These are phyloP conservation scores for Lanistes nyassanus DNA, from an alignment of 1,140 invertebrate species.

Conservation along the genomic window DNA sequence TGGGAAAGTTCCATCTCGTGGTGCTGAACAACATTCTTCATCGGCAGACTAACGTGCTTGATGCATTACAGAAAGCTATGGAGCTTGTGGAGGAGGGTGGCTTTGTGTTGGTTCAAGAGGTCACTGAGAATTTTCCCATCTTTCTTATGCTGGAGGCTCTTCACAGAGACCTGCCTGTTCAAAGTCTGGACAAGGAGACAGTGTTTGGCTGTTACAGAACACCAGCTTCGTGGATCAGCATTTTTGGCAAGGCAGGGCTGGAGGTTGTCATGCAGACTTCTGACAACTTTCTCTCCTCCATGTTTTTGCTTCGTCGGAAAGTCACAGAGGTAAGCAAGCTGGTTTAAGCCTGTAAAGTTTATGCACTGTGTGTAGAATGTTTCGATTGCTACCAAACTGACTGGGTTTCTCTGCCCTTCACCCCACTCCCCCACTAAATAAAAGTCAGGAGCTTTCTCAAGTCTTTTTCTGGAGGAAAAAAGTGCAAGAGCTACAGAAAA, in stretches of 20 bases:
- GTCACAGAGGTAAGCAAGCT: not conserved
- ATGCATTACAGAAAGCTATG: conserved; percentile 66
- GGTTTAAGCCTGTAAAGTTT: too few species aligned
- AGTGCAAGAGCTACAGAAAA: not conserved
- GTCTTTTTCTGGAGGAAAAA: too few species aligned
- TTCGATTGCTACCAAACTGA: too few species aligned
- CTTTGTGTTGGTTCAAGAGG: conserved; percentile 82
- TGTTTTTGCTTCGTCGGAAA: conserved; percentile 57
- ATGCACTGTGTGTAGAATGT: too few species aligned
- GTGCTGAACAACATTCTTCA: conserved; percentile 62
- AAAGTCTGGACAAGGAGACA: conserved; percentile 28
- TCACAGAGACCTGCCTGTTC: conserved; percentile 15
- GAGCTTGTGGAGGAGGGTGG: conserved; percentile 77
- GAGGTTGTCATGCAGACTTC: conserved; percentile 63
- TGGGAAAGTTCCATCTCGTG: conserved; percentile 58
- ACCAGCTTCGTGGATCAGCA: conserved; percentile 54
- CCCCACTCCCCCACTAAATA: too few species aligned
- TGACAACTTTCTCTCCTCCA: conserved; percentile 56
- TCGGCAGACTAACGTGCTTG: conserved; percentile 59
- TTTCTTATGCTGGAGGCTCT: conserved; percentile 40
- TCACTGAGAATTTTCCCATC: conserved; percentile 68
- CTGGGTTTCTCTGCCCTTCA: too few species aligned
- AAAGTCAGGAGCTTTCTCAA: too few species aligned
- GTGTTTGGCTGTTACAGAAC: conserved; percentile 59
- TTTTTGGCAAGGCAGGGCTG: conserved; percentile 66